Percentiles rank a stretch among this genome's conserved stretches.
Evolutionary conservation across 2,113 vertebrate species (phyloP).

Genomic region (Galeopterus variegatus): DNA sequence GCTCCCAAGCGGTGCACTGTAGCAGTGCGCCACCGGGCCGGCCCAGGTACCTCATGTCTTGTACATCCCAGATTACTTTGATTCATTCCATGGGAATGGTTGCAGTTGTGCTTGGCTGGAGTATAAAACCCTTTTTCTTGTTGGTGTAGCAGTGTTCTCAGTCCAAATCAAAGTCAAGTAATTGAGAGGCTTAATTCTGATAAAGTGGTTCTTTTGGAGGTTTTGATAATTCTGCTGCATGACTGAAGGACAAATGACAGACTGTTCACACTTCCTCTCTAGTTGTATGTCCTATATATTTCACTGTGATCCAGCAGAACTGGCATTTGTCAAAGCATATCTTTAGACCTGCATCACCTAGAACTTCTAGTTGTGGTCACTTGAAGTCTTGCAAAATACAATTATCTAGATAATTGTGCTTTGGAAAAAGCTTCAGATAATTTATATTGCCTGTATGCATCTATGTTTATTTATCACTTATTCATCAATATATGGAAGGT

Average conservation of each 20-base stretch:
- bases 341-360: not conserved
- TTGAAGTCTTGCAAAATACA: slow-evolving; percentile 27
- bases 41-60: not conserved
- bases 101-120: not conserved
- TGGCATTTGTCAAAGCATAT: not conserved
- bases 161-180: not conserved
- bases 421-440: not conserved
- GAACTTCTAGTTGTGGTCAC: not conserved
- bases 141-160: not conserved
- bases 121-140: not conserved
- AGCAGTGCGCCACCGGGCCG: too few relatives aligned
- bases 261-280: not conserved
- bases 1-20: too few relatives aligned
- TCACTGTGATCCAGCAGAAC: not conserved
- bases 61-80: not conserved
- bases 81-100: not conserved
- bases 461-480: not conserved
- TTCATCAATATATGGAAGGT: slow-evolving; percentile 19
- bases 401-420: not conserved
- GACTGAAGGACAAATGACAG: not conserved
- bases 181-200: slow-evolving; percentile 31
- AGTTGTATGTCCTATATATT: not conserved
- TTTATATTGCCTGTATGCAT: slow-evolving; percentile 17
- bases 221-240: not conserved
- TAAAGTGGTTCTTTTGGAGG: not conserved